Evolutionary conservation across 2,113 vertebrate genomes (phyloP), one percentile per base, ranked within the genome.

Genomic region (Hassar affinis): DNA sequence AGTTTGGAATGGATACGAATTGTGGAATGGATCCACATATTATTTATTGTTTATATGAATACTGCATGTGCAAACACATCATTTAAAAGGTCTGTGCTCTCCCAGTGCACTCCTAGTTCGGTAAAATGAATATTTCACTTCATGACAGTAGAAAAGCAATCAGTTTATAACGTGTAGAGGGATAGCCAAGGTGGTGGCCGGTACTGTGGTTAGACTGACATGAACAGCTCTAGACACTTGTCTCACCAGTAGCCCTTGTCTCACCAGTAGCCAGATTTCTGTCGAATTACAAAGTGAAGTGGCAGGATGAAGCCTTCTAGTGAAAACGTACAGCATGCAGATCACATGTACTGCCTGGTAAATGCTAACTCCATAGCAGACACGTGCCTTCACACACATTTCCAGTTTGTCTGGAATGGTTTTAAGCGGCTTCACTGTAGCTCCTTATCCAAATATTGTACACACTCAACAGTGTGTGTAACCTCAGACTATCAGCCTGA

Each of bases 381-480:
- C 80, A 57, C 66, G 8, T 45, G 68, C 54, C 68, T 72, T 6
- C 15, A 59, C 9, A 69, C 51, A 20, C 18, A 0, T 72, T 72
- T 72, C 52, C 80, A 57, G 33, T 71, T 71, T 38, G 30, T 42
- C 47, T 71, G 64, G 64, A 71, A 45, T 27, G 51, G 17, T 56
- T 56, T 81, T 33, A 35, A 35, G 79, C 17, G 47, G 59, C 45
- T 10, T 64, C 6, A 25, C 64, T 81, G 47, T 42, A 42, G 30
- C 47, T 27, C 11, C 52, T 57, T 57, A 78, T 78, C 76, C 35
- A 57, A 42, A 78, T 78, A 27, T 27, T 57, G 57, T 57, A 45
- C 80, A 81, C 66, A 71, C 38, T 69, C 64, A 68, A 35, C 20
- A 80, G 62, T 69, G 17, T 57, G 6, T 38, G 64, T n/a, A 66